phyloP scores from a whole-genome alignment of 1,140 invertebrate genomes.

The Drepana arcuata region DNA sequence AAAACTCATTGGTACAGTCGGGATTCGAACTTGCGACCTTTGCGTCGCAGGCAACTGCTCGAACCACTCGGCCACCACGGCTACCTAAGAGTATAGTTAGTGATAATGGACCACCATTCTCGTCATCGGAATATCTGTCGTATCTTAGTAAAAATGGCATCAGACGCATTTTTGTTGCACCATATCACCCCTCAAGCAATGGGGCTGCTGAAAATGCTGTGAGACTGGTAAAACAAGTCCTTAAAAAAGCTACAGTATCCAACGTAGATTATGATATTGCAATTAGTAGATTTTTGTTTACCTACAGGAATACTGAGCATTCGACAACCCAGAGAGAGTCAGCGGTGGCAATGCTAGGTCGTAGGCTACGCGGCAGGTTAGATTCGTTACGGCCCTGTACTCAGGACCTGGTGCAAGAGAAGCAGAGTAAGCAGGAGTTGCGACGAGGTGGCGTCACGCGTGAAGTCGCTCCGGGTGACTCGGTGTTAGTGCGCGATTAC shows the following conservation, averaged over 20 bases:
- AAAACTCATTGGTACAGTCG: too few species aligned
- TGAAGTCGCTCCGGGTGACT: neutral
- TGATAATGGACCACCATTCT: constrained; percentile 44
- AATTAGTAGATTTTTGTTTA: neutral
- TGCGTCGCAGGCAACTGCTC: too few species aligned
- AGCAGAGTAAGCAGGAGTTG: neutral
- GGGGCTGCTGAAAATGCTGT: neutral
- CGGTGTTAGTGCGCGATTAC: neutral
- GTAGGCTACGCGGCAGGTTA: too few species aligned
- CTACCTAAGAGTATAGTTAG: constrained; percentile 34
- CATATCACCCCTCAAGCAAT: neutral
- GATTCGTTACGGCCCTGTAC: neutral
- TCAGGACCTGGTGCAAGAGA: neutral
- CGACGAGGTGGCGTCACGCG: neutral
- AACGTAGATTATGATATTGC: neutral
- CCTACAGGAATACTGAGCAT: neutral
- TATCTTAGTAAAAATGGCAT: neutral
- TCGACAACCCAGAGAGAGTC: neutral
- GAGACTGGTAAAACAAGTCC: neutral
- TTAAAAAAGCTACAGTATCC: neutral
- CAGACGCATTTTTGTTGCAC: neutral
- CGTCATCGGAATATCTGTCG: constrained; percentile 13
- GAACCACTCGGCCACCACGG: too few species aligned
- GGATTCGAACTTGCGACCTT: too few species aligned
- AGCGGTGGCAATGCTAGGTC: too few species aligned